Base-by-base conservation (phyloP, 2,113 vertebrate species). In the Megalops atlanticus region DNA sequence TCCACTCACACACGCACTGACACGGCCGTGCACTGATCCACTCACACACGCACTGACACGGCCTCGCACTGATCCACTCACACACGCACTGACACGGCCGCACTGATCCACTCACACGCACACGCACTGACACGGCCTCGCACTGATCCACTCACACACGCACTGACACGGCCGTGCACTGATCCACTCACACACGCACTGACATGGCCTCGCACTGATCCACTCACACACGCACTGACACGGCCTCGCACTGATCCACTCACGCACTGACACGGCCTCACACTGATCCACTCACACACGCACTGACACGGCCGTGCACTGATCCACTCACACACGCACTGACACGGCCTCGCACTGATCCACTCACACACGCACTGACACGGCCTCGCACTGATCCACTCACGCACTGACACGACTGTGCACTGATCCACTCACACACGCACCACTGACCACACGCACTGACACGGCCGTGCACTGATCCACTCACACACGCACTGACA, bases 401-500 rank as follows among this genome's bases (percentile, higher is more conserved):
- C 14, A 52, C 4, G 40, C 36, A 52, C 11, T 7, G 18, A 21
- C 52, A n/a, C 18, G 18, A 18, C 15, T 24, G 2, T 1, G 15
- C 27, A 72, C 33, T 18, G 31, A 72, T 4, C 31, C 33, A 68
- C 18, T n/a, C 39, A 49, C 43, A n/a, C n/a, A n/a, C n/a, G n/a
- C n/a, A n/a, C n/a, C n/a, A 77, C 72, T 78, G 27, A 72, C 41
- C 27, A 74, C 15, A 35, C 39, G 15, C 27, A 74, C 24, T 71
- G 24, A 36, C 74, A 77, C 72, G 47, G 45, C 7, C 54, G n/a
- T 31, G 31, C 14, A 76, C 79, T 83, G 77, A 85, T 79, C 82
- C 45, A 85, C 11, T 77, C 83, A 73, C 24, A 24, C 52, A 87
- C 79, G 71, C 76, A 47, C 79, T n/a, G n/a, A n/a, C n/a, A n/a